Evolutionary conservation across 2,888 invertebrate species (phyloP), one percentile per base, ranked within the genome.

Genomic region (Spodoptera littoralis): DNA sequence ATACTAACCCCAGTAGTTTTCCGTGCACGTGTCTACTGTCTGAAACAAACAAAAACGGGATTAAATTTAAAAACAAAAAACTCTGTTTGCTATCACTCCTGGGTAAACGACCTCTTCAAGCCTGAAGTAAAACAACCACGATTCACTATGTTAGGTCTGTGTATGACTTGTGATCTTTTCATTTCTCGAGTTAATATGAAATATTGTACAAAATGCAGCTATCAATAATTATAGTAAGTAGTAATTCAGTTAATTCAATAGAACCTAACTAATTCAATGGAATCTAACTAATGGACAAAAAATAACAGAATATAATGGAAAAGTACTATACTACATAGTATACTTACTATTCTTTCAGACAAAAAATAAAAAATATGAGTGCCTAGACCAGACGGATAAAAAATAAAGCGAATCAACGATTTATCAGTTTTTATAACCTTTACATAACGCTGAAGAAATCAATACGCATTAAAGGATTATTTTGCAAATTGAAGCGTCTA

Each of bases 1-100:
- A 48, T 65, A 82, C 83, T 84, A 58, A 85, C 87, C 73, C 45
- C 76, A 49, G 65, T 84, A 86, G 11, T 75, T 78, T 3, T 67
- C 55, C 44, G 67, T 63, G 43, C 78, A 76, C 51, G 24, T 58
- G 1, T 58, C 6, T 3, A 49, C 1, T n/a, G 51, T 5, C 84
- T 84, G 84, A 22, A 80, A 80, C 53, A 77, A 76, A 60, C 27
- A 51, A 61, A 44, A 43, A 48, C n/a, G n/a, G n/a, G 27, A 12
- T 12, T 13, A 44, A 1, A 44, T 13, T 36, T 36, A 2, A 36
- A 36, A 36, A 36, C 30, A 36, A 9, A 36, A 36, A 36, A 36
- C 6, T 6, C 36, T 9, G 36, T 36, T 36, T 36, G 6, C 36
- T 36, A 9, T 5, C 36, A 8, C 9, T 6, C 6, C 36, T 36